phyloP scores from a whole-genome alignment of 2,797 vertebrate genomes.

The Scolopax bukidnonensis region DNA sequence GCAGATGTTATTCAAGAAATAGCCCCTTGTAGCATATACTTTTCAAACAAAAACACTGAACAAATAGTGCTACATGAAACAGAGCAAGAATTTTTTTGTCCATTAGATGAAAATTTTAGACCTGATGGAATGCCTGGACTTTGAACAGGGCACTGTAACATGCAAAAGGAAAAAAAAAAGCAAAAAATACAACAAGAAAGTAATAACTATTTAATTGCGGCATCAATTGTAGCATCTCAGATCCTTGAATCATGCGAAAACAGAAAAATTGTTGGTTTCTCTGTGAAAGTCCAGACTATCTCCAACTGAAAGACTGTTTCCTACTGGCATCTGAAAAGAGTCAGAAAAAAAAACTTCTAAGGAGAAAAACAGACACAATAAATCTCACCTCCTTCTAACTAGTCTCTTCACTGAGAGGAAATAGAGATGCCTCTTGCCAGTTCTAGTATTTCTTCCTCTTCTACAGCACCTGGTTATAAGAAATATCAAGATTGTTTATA shows the following conservation, averaged over 20 bases:
- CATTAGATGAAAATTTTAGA: background rate
- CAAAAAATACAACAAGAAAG: background rate
- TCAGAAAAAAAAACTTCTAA: background rate
- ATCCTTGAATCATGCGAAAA: background rate
- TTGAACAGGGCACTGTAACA: background rate
- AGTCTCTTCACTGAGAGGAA: background rate
- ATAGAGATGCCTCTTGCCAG: background rate
- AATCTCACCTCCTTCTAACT: background rate
- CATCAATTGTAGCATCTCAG: background rate
- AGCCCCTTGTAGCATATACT: background rate
- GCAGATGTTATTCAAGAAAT: background rate
- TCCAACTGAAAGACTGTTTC: background rate
- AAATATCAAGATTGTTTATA: background rate
- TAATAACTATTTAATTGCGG: background rate
- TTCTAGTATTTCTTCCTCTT: background rate
- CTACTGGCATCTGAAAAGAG: background rate
- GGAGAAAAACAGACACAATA: background rate
- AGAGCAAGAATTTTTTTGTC: background rate
- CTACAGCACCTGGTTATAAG: rapidly evolving
- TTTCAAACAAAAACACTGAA: background rate
- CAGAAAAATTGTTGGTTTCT: background rate
- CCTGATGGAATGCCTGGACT: background rate
- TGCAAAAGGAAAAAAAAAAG: rapidly evolving
- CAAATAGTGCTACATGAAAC: background rate
- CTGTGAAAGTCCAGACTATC: background rate